These are phyloP conservation scores for Heliconius aoede DNA, from an alignment of 2,888 invertebrate genomes.

Conservation along the genomic window DNA sequence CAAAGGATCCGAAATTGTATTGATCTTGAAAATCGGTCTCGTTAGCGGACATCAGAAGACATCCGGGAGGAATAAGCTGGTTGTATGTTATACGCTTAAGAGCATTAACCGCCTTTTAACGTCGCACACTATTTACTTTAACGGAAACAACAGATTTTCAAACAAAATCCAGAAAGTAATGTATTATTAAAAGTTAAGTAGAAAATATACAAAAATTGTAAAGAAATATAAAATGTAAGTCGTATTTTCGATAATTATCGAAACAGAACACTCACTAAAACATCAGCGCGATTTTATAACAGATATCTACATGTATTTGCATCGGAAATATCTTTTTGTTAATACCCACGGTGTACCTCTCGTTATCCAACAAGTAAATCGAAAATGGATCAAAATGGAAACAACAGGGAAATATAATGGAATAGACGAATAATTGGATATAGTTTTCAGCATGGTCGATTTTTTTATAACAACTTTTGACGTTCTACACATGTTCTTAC, in stretches of 20 bases:
- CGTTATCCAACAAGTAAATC: slow-evolving; percentile 48
- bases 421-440: slow-evolving; percentile 27
- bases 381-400: slow-evolving; percentile 43
- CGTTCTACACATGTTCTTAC: background rate
- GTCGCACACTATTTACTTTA: slow-evolving; percentile 75
- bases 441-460: background rate
- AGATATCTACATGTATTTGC: slow-evolving; percentile 18
- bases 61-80: slow-evolving; percentile 68
- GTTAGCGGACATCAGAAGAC: slow-evolving; percentile 70
- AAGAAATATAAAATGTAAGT: too few relatives aligned
- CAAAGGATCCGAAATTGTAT: slow-evolving; percentile 65
- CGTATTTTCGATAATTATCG: too few relatives aligned
- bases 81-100: slow-evolving; percentile 73
- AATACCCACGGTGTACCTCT: slow-evolving; percentile 44
- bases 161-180: slow-evolving; percentile 39
- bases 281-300: too few relatives aligned
- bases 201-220: background rate
- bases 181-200: background rate
- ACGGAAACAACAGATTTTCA: background rate
- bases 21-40: slow-evolving; percentile 71
- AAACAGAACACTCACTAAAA: too few relatives aligned
- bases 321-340: slow-evolving; percentile 34
- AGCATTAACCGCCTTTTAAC: slow-evolving; percentile 79
- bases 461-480: slow-evolving; percentile 7
- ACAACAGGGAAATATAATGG: slow-evolving; percentile 17